A percentile compares a stretch with the other conserved stretches of the same genome.
phyloP scores from a whole-genome alignment of 2,888 invertebrate species.

The Sphaeridia pumilis region DNA sequence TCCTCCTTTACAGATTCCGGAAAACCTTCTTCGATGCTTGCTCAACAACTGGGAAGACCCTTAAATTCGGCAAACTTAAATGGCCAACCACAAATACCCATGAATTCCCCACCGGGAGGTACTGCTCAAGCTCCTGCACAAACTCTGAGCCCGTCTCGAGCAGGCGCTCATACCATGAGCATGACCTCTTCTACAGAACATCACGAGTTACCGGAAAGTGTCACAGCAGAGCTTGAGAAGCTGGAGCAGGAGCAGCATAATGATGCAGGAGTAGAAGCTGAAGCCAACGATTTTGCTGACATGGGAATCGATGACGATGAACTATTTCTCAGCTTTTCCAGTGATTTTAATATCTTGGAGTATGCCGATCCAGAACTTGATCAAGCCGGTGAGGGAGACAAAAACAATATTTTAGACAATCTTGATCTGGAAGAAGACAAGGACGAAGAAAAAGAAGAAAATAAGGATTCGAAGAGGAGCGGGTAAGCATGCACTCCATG shows the following conservation, averaged over 20 bases:
- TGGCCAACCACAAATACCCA: constrained; percentile 1
- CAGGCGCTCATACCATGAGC: constrained; percentile 1
- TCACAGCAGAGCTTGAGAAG: constrained; percentile 56
- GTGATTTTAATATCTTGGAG: constrained; percentile 88
- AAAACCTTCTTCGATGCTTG: constrained; percentile 29
- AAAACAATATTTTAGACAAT: constrained; percentile 75
- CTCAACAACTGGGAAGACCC: constrained; percentile 32
- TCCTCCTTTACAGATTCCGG: too few species aligned
- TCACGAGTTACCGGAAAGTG: constrained; percentile 53
- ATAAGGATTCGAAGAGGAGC: constrained; percentile 39
- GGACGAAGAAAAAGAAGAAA: constrained; percentile 49
- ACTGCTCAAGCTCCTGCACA: background rate
- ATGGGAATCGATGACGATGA: constrained; percentile 78
- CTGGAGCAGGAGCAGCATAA: constrained; percentile 53
- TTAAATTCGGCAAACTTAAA: constrained; percentile 16
- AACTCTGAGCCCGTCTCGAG: background rate
- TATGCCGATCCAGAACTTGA: constrained; percentile 91
- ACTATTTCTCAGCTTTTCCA: constrained; percentile 62
- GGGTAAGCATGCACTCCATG: too few species aligned
- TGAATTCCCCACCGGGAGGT: constrained; percentile 12
- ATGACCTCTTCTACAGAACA: constrained; percentile 22
- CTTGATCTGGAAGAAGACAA: constrained; percentile 68
- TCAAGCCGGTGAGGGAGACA: constrained; percentile 60
- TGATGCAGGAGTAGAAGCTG: constrained; percentile 45
- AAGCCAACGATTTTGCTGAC: constrained; percentile 66